Conservation (phyloP, 1,140 invertebrate genomes). For the Drosophila quadrilineata region DNA sequence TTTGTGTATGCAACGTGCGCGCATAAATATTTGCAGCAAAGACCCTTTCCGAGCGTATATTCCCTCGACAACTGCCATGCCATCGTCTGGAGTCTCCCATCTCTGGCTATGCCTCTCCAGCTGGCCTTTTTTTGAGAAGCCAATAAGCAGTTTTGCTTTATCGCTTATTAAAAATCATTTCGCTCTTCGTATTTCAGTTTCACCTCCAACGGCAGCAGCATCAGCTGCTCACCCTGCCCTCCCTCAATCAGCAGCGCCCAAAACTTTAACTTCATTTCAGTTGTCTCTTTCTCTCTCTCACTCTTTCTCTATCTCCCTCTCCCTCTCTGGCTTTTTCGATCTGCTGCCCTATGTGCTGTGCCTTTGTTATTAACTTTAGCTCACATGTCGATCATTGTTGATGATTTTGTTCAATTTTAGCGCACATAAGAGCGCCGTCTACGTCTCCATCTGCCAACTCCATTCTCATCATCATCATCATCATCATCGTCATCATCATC, state of each 20-base stretch:
- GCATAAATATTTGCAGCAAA: conserved; percentile 59
- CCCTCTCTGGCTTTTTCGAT: neutral
- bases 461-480: conserved; percentile 26
- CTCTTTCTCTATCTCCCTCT: neutral
- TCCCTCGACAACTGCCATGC: neutral
- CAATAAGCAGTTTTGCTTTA: conserved; percentile 81
- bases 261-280: neutral
- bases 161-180: conserved; percentile 82
- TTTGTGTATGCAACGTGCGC: conserved; percentile 24
- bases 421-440: conserved; percentile 76
- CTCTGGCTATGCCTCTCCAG: conserved; percentile 14
- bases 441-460: conserved; percentile 28
- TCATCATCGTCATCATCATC: neutral
- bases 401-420: conserved; percentile 80
- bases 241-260: neutral
- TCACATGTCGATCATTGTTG: conserved; percentile 80
- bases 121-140: conserved; percentile 53
- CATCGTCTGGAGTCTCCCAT: conserved; percentile 1
- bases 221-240: conserved; percentile 3
- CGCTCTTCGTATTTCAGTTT: conserved; percentile 80
- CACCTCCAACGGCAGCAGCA: conserved; percentile 35
- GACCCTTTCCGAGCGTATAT: conserved; percentile 27
- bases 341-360: conserved; percentile 19
- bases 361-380: conserved; percentile 80
- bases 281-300: neutral